These are phyloP conservation scores for Myotis planiceps DNA, from an alignment of 2,797 vertebrate genomes.

Conservation along the genomic window DNA sequence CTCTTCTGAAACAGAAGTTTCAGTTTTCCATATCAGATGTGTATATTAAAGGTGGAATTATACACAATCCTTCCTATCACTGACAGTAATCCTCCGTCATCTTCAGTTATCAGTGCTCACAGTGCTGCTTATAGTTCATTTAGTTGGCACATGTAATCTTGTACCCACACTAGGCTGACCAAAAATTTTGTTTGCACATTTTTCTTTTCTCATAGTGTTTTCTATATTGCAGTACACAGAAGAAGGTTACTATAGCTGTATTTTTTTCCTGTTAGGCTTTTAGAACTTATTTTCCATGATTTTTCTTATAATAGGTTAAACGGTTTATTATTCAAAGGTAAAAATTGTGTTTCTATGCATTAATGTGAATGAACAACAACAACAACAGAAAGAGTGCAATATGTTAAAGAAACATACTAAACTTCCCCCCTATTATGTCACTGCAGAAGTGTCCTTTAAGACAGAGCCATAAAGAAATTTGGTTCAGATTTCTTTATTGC, in stretches of 20 bases:
- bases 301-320: conserved; percentile 79
- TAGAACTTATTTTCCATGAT: conserved; percentile 84
- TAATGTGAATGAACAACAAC: conserved; percentile 88
- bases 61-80: conserved; percentile 74
- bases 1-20: conserved; percentile 75
- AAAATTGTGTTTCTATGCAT: conserved; percentile 86
- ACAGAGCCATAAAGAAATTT: conserved; percentile 85
- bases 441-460: conserved; percentile 87
- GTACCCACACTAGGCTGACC: conserved; percentile 81
- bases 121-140: conserved; percentile 69
- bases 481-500: conserved; percentile 85
- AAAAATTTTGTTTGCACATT: conserved; percentile 86
- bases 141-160: conserved; percentile 71
- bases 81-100: conserved; percentile 78
- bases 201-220: conserved; percentile 81
- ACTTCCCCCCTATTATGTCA: conserved; percentile 75
- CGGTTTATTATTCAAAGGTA: conserved; percentile 81
- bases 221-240: conserved; percentile 77
- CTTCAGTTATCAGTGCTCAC: conserved; percentile 68
- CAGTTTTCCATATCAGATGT: conserved; percentile 80
- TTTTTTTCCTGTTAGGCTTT: conserved; percentile 83
- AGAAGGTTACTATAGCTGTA: conserved; percentile 72
- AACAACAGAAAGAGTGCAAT: conserved; percentile 87
- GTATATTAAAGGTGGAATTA: conserved; percentile 73
- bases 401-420: conserved; percentile 76